Evolutionary conservation across 30 jellyfish, hydroid and myxozoan genomes (phyloP), one percentile per base, ranked within the genome.

Genomic region (Hydractinia echinata): DNA sequence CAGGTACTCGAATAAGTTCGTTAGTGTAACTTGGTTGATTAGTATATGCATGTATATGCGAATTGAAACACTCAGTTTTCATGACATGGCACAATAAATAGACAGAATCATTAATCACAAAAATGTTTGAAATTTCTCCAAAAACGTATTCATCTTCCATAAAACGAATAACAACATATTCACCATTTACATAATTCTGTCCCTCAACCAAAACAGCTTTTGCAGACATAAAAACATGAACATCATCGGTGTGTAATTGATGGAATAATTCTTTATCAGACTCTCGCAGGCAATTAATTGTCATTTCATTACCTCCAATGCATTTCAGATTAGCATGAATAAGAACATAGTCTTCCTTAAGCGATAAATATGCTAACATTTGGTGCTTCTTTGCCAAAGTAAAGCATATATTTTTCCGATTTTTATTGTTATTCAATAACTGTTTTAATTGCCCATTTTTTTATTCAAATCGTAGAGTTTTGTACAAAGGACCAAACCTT

Each of bases 401-500:
- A 50, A 5, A 10, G 30, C 73, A 62, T 5, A 62, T 5, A 10
- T 62, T 62, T 62, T 62, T 5, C 30, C 73, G 16, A 5, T 62
- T 62, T 62, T 62, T 62, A 50, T 62, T 62, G 10, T 5, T 5
- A 5, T 62, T 62, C 73, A 62, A 5, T 5, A 10, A 5, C 10
- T 62, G 8, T 10, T 62, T 62, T 5, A 62, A 62, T 5, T 5
- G 10, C 4, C 5, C 73, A 10, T 62, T 62, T 10, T 62, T 76
- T 10, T 54, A 81, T 8, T 54, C 88, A 81, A 81, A 81, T 11
- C 88, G 44, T 18, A 76, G 53, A 10, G 82, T 51, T 5, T 76
- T 54, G 14, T 51, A 53, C 73, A 81, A 53, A 62, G 88, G 88
- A 8, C 88, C 88, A 51, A 81, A 39, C 51, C 8, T 49, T 50